A percentile compares a stretch with the other conserved stretches of the same genome.
Evolutionary conservation across 2,888 invertebrate genomes (phyloP).

Genomic region (Parasteatoda lunata): DNA sequence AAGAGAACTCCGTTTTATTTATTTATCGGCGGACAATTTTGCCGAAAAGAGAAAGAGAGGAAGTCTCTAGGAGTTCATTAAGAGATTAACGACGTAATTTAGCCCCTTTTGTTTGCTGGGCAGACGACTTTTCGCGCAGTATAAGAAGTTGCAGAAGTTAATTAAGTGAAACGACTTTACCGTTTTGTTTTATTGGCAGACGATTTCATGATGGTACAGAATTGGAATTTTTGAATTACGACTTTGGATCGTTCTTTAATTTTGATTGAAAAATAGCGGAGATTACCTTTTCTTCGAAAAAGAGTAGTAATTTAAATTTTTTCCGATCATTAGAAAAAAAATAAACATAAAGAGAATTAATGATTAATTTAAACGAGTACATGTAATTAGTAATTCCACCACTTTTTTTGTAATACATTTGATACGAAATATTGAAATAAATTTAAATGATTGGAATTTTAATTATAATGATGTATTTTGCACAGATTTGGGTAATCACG

Average conservation of each 20-base stretch:
- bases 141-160: neutral
- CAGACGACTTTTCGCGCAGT: neutral
- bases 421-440: too few species aligned
- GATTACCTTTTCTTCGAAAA: neutral
- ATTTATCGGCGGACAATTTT: conserved; percentile 2
- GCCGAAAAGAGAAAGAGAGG: neutral
- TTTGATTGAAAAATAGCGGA: neutral
- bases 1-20: neutral
- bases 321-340: neutral
- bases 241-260: neutral
- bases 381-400: too few species aligned
- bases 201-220: conserved; percentile 6
- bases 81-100: conserved; percentile 3
- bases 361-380: too few species aligned
- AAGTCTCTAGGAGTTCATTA: conserved; percentile 5
- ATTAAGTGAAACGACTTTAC: conserved; percentile 1
- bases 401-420: too few species aligned
- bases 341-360: neutral
- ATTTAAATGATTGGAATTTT: too few species aligned
- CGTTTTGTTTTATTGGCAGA: conserved; percentile 8
- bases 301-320: neutral
- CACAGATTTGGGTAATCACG: too few species aligned
- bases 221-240: conserved; percentile 1
- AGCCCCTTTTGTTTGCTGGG: neutral
- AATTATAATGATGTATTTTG: too few species aligned